Evolutionary conservation across 2,113 vertebrate species (phyloP), one percentile per base, ranked within the genome.

Genomic region (Ceyx cyanopectus): DNA sequence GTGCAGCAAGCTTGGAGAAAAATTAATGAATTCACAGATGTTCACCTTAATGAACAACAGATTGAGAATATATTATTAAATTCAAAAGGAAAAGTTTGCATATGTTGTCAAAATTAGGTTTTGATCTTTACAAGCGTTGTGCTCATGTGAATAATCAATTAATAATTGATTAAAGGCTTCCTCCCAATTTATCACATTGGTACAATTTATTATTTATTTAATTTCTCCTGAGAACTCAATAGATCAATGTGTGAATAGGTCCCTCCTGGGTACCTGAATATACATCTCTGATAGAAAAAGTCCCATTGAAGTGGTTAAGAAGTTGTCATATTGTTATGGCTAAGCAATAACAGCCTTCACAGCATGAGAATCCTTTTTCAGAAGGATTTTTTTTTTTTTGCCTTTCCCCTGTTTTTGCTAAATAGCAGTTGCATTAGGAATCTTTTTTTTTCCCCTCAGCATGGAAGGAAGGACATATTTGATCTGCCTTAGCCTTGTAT

Each of bases 161-260:
- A 99, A 98, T 98, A 98, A 99, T 98, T 98, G 98, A 98, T 98
- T 98, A 98, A 98, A 98, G 95, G 78, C 89, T 88, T 93, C 63
- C 73, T 75, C 78, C 78, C 89, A 73, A 95, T 88, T 90, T 85
- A 90, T 86, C 22, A 66, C 30, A 37, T 85, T 8, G 16, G 45
- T 93, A 50, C 14, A 60, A 61, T 58, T 86, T 29, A 50, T 92
- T 93, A 73, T 84, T 89, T 91, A 78, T 94, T 94, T 96, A 54
- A 23, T 87, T 85, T 69, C 56, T 91, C 75, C 19, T 16, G 29
- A 89, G 75, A 85, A 77, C 41, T 81, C 87, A 70, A 85, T 15
- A 79, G 76, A 87, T 87, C 78, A 66, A 46, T 58, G 63, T 60
- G 56, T 56, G 56, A 73, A 56, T 5, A 56, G 70, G 9, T 90